Evolutionary conservation across 2,888 invertebrate species (phyloP).

Genomic region (Hydraecia micacea): DNA sequence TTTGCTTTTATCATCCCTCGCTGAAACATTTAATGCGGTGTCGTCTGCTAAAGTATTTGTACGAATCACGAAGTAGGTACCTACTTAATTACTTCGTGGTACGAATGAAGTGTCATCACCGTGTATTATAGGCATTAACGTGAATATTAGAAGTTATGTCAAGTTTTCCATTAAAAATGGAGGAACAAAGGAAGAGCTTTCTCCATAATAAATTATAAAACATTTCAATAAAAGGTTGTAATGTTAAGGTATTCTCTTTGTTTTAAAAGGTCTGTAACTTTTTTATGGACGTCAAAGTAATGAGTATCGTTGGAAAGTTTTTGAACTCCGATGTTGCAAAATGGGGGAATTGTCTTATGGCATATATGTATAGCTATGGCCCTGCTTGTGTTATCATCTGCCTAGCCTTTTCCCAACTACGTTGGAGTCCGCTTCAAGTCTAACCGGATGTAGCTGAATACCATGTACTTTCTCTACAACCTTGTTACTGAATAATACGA

Average conservation of each 20-base stretch:
- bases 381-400: background rate
- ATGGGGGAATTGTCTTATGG: background rate
- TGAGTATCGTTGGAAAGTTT: slow-evolving; percentile 9
- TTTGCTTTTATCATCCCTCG: background rate
- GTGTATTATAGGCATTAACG: background rate
- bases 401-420: background rate
- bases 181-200: slow-evolving; percentile 26
- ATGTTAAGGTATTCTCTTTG: background rate
- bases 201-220: background rate
- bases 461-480: background rate
- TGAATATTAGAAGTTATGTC: background rate
- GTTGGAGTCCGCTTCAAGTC: background rate
- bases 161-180: slow-evolving; percentile 26
- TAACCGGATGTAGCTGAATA: background rate
- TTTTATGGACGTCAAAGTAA: slow-evolving; percentile 18
- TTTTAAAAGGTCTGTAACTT: slow-evolving; percentile 2
- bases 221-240: slow-evolving; percentile 34
- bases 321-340: background rate
- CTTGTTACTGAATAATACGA: background rate
- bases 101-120: background rate
- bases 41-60: background rate
- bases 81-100: background rate
- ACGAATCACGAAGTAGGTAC: background rate
- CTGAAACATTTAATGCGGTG: background rate
- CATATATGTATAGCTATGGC: background rate